Percentiles rank a stretch among this genome's conserved stretches.
Evolutionary conservation across 2,888 invertebrate genomes (phyloP).

Genomic region (Netelia inedita): DNA sequence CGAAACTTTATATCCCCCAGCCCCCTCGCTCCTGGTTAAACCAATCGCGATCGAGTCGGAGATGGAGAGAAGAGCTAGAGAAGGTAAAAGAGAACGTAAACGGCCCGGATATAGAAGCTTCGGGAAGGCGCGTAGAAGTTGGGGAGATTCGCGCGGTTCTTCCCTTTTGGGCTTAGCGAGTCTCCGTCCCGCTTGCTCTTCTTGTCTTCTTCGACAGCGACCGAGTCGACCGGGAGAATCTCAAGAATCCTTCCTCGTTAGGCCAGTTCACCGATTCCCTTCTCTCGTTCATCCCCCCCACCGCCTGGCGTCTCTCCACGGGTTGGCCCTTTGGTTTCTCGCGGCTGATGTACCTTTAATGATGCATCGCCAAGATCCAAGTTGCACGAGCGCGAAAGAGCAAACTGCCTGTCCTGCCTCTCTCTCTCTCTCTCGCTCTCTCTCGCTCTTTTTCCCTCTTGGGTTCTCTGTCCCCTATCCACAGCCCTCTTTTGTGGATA

Average conservation of each 20-base stretch:
- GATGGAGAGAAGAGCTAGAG: not conserved
- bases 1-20: constrained; percentile 17
- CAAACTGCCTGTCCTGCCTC: constrained; percentile 24
- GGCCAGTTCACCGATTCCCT: constrained; percentile 66
- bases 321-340: constrained; percentile 52
- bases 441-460: too few species aligned
- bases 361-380: constrained; percentile 64
- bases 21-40: constrained; percentile 34
- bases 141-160: constrained; percentile 5
- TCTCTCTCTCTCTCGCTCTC: constrained; percentile 39
- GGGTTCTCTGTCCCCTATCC: constrained; percentile 22
- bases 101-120: not conserved
- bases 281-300: constrained; percentile 2
- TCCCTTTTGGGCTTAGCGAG: constrained; percentile 36
- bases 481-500: constrained; percentile 39
- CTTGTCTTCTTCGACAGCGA: constrained; percentile 38
- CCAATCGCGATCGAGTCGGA: constrained; percentile 68
- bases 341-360: constrained; percentile 71
- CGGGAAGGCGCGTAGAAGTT: not conserved
- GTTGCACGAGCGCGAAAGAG: constrained; percentile 52
- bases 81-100: constrained; percentile 3
- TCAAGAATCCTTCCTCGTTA: constrained; percentile 79
- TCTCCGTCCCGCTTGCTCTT: constrained; percentile 45
- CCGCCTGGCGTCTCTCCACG: constrained; percentile 9
- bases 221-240: constrained; percentile 72